These are phyloP conservation scores for Etia nguti DNA, from an alignment of 2,113 vertebrate species.

Conservation along the genomic window DNA sequence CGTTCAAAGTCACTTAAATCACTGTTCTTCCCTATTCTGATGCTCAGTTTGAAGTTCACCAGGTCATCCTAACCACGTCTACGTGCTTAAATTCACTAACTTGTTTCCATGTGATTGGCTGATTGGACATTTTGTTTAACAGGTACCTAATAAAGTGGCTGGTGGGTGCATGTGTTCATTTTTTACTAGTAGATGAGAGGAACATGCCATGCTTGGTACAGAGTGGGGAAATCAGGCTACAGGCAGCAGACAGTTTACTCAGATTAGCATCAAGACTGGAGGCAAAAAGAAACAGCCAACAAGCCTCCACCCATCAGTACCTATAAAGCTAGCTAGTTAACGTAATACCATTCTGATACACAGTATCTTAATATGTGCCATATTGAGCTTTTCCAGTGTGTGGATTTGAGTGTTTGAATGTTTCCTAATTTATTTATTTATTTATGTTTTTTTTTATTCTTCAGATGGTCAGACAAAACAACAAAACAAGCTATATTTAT, in stretches of 20 bases:
- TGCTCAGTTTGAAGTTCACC: not conserved
- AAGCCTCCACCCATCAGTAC: not conserved
- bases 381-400: not conserved
- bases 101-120: not conserved
- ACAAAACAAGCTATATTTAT: not conserved
- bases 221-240: not conserved
- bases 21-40: not conserved
- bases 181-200: not conserved
- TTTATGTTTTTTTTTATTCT: not conserved
- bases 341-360: not conserved
- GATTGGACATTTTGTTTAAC: not conserved
- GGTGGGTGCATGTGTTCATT: too few relatives aligned
- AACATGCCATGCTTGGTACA: not conserved
- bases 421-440: not conserved
- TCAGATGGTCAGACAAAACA: not conserved
- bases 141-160: not conserved
- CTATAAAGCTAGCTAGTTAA: not conserved
- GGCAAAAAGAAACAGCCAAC: rapidly evolving
- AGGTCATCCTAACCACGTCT: not conserved
- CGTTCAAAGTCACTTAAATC: not conserved
- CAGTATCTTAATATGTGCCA: not conserved
- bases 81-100: not conserved
- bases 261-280: not conserved
- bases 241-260: not conserved
- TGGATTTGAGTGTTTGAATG: not conserved